Evolutionary conservation across 1,140 invertebrate genomes (phyloP), one percentile per base, ranked within the genome.

Genomic region (Hydropsyche tenuis): DNA sequence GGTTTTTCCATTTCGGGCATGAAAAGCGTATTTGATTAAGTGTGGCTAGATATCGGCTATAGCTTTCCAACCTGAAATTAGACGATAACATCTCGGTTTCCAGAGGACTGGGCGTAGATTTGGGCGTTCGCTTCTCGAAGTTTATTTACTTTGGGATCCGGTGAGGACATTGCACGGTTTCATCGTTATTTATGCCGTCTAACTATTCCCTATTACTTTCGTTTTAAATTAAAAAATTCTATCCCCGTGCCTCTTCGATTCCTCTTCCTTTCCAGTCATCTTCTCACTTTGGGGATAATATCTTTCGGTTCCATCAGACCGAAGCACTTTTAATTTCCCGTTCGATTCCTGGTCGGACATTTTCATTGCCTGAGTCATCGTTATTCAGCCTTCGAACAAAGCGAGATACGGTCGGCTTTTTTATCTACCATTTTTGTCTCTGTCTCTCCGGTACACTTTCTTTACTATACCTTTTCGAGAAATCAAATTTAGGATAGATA

Each of bases 241-340:
- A 37, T 70, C 37, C 25, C 75, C 71, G 37, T 25, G 12, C 7
- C 56, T 3, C 23, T 25, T 27, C 56, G n/a, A n/a, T n/a, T n/a
- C n/a, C n/a, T n/a, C n/a, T n/a, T n/a, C 22, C 56, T 22, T 60
- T 14, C 22, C 22, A 56, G 30, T 37, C 30, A 37, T 37, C 30
- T 37, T 37, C 30, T 27, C 69, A 37, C 20, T 48, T 6, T 30
- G 22, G 20, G 51, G 75, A 76, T 76, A 76, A 56, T 73, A 76
- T 76, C 75, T 76, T 43, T 46, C 62, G 45, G 53, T 69, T 65
- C 73, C 70, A 73, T 73, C 73, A 72, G 64, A 63, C 62, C 63
- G 75, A 66, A 73, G 69, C 48, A 64, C 68, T 76, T 76, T 76
- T 73, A 76, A 76, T 76, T 76, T 76, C 75, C 75, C 75, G 75